A percentile compares a stretch with the other conserved stretches of the same genome.
Evolutionary conservation across 2,888 invertebrate genomes (phyloP).

Genomic region (Diabrotica balteata): DNA sequence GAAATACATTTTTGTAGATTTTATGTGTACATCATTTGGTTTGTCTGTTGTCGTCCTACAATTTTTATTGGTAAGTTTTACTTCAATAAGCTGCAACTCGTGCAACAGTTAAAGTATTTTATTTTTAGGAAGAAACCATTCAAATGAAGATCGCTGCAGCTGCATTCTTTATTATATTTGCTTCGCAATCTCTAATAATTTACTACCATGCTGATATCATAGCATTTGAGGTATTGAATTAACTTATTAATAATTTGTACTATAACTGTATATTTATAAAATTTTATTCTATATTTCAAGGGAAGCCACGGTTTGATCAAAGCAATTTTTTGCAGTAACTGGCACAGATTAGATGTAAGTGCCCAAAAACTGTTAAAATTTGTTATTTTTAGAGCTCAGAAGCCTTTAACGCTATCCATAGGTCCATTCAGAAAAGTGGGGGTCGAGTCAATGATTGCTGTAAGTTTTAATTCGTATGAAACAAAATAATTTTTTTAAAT

Average conservation of each 20-base stretch:
- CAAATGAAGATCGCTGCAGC: slow-evolving; percentile 19
- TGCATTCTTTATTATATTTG: slow-evolving; percentile 17
- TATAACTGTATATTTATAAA: too few species aligned
- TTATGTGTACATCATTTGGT: slow-evolving; percentile 18
- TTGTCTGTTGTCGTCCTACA: slow-evolving; percentile 18
- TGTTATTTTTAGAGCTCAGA: slow-evolving; percentile 38
- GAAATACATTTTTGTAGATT: slow-evolving; percentile 18
- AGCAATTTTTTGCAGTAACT: slow-evolving; percentile 37
- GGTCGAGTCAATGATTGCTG: slow-evolving; percentile 37
- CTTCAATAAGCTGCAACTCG: not conserved
- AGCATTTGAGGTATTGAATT: not conserved
- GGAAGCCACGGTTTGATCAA: slow-evolving; percentile 13
- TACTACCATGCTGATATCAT: slow-evolving; percentile 18
- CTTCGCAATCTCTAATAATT: slow-evolving; percentile 15
- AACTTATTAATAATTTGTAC: too few species aligned
- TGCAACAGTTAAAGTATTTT: not conserved
- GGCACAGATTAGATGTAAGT: slow-evolving; percentile 28
- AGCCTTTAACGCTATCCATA: slow-evolving; percentile 39
- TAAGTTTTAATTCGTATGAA: slow-evolving; percentile 6
- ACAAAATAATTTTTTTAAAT: too few species aligned
- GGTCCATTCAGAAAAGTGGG: slow-evolving; percentile 38
- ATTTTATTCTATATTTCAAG: not conserved
- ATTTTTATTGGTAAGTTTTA: slow-evolving; percentile 16
- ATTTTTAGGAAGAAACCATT: slow-evolving; percentile 11
- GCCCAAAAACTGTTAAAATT: slow-evolving; percentile 32